Conservation (phyloP, 2,113 vertebrate genomes). For the Myotis brandtii region DNA sequence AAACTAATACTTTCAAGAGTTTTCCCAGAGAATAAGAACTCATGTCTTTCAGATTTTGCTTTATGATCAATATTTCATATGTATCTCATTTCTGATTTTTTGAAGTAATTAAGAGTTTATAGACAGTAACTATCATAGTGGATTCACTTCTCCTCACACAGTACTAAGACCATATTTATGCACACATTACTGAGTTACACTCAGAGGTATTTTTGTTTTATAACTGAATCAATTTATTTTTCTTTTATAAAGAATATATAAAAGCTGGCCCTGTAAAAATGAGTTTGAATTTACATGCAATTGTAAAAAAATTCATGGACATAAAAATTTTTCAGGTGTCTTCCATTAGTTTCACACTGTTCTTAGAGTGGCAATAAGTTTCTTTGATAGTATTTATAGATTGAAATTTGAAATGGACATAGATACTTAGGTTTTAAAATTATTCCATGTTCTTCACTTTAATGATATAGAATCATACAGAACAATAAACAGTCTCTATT, state of each 20-base stretch:
- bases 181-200: background rate
- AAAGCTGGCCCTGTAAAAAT: slow-evolving; percentile 10
- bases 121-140: background rate
- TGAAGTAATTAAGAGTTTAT: background rate
- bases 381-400: background rate
- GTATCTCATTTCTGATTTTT: slow-evolving; percentile 8
- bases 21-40: background rate
- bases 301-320: background rate
- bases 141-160: background rate
- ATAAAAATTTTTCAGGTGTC: slow-evolving; percentile 39
- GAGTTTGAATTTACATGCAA: slow-evolving; percentile 39
- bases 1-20: background rate
- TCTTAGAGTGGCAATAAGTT: background rate
- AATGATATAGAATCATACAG: background rate
- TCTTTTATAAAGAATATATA: slow-evolving; percentile 2
- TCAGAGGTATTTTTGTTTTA: slow-evolving; percentile 58
- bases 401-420: slow-evolving; percentile 32
- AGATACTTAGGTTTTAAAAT: slow-evolving; percentile 27
- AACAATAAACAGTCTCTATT: background rate
- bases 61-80: slow-evolving; percentile 38
- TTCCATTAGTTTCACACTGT: background rate
- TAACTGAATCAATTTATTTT: slow-evolving; percentile 58
- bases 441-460: background rate
- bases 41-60: slow-evolving; percentile 55
- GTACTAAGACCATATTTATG: background rate